phyloP scores from a whole-genome alignment of 2,888 invertebrate species.

The Adelognathus sp. region DNA sequence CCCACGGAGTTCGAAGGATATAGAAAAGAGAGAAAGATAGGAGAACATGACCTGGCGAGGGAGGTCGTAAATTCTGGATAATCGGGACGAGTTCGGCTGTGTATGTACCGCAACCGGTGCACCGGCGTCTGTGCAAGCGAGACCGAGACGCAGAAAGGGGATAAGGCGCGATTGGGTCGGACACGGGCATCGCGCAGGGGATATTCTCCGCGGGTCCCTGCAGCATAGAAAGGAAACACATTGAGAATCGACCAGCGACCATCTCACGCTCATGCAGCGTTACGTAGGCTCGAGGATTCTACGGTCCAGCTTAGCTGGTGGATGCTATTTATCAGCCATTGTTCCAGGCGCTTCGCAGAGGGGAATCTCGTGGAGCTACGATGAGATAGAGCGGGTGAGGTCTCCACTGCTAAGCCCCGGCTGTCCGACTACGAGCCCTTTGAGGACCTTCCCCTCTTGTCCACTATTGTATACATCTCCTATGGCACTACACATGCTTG shows the following conservation, averaged over 20 bases:
- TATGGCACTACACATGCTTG: background rate
- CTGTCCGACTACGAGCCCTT: constrained; percentile 34
- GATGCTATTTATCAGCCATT: constrained; percentile 65
- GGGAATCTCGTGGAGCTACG: background rate
- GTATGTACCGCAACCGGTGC: constrained; percentile 4
- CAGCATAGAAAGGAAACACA: background rate
- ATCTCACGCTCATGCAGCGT: background rate
- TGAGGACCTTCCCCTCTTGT: constrained; percentile 32
- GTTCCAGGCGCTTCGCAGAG: constrained; percentile 51
- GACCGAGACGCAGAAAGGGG: constrained; percentile 33
- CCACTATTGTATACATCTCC: background rate
- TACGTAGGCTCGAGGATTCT: constrained; percentile 53
- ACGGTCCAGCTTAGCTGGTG: constrained; percentile 60
- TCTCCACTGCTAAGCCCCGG: background rate
- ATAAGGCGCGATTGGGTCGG: constrained; percentile 48
- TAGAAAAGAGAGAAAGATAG: constrained; percentile 28
- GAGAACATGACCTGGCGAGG: constrained; percentile 14
- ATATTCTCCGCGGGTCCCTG: background rate
- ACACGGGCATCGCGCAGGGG: constrained; percentile 41
- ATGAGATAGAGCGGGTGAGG: background rate
- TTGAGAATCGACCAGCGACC: constrained; percentile 21
- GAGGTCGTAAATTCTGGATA: constrained; percentile 64
- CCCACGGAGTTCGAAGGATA: constrained; percentile 27
- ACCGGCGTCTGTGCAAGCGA: background rate
- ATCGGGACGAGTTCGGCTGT: constrained; percentile 60